phyloP scores from a whole-genome alignment of 2,113 vertebrate genomes.

The Corydoras sp. region DNA sequence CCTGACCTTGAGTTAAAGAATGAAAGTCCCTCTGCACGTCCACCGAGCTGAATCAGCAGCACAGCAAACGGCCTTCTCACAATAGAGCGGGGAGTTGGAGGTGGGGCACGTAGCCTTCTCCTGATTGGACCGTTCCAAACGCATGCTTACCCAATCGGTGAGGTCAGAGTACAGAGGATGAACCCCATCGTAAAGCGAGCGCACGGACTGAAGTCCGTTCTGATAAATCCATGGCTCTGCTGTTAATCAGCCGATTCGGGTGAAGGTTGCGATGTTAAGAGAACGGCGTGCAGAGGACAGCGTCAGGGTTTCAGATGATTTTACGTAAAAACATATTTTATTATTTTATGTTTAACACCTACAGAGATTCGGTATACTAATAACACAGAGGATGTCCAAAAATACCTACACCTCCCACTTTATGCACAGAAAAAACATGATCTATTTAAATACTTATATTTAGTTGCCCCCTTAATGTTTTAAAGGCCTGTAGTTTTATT shows the following conservation, averaged over 20 bases:
- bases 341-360: no score
- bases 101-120: constrained; percentile 46
- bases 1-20: no score
- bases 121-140: constrained; percentile 50
- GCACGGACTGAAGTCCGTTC: constrained; percentile 55
- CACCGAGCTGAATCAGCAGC: constrained; percentile 9
- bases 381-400: no score
- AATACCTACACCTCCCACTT: no score
- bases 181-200: constrained; percentile 5
- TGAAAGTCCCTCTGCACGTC: neutral
- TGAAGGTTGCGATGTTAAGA: no score
- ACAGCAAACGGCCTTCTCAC: neutral
- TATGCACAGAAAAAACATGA: no score
- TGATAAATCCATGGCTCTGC: constrained; percentile 41
- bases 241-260: constrained; percentile 10
- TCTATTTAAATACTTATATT: neutral
- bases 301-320: no score
- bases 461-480: neutral
- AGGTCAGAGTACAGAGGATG: constrained; percentile 18
- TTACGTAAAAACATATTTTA: no score
- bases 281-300: no score
- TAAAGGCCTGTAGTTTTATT: no score
- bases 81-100: constrained; percentile 32
- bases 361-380: no score
- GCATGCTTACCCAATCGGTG: constrained; percentile 38